Percentiles rank a stretch among this genome's conserved stretches.
These are phyloP conservation scores for Anableps anableps DNA, from an alignment of 2,797 vertebrate species.

Conservation along the genomic window DNA sequence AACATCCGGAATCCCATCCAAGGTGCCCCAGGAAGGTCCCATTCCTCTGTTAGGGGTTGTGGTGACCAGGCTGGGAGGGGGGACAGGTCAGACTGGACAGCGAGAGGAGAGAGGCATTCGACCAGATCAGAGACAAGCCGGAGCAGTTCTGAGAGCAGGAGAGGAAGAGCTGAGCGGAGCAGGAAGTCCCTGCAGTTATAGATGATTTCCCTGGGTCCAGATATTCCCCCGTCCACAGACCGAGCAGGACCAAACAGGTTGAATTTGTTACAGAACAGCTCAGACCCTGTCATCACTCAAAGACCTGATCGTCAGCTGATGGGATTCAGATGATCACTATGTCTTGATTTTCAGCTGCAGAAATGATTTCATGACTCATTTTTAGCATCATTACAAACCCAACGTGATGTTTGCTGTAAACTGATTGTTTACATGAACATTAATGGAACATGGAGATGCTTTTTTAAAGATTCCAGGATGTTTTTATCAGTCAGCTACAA, in stretches of 20 bases:
- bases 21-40: constrained; percentile 36
- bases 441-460: not conserved
- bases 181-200: constrained; percentile 50
- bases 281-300: not conserved
- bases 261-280: constrained; percentile 71
- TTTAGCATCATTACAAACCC: not conserved
- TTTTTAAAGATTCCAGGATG: not conserved
- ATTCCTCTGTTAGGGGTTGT: constrained; percentile 15
- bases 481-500: not conserved
- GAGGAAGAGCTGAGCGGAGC: constrained; percentile 46
- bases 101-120: constrained; percentile 23
- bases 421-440: not conserved
- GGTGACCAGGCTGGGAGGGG: not conserved
- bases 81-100: constrained; percentile 23
- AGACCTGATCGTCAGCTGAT: not conserved
- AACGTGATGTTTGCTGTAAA: not conserved
- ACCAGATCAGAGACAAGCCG: constrained; percentile 37
- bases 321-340: not conserved
- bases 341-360: not conserved
- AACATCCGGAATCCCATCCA: constrained; percentile 76
- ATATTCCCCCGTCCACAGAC: constrained; percentile 21
- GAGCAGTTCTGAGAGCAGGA: constrained; percentile 57
- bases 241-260: constrained; percentile 66
- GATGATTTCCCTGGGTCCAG: constrained; percentile 61
- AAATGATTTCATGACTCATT: not conserved